A percentile compares a stretch with the other conserved stretches of the same genome.
phyloP scores from a whole-genome alignment of 2,113 vertebrate species.

The Rhizomys pruinosus region DNA sequence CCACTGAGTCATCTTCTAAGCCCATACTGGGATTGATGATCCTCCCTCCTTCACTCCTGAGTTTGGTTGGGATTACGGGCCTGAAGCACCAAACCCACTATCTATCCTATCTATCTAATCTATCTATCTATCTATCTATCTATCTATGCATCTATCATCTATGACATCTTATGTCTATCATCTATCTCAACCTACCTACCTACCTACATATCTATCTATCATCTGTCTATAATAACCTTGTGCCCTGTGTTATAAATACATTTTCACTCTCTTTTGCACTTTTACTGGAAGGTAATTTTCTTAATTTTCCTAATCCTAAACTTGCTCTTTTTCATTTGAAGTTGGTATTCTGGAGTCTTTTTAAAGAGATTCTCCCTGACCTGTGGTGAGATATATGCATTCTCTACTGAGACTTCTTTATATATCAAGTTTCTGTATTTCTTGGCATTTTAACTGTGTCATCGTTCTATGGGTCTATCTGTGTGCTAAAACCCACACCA shows the following conservation, averaged over 20 bases:
- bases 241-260: neutral
- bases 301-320: neutral
- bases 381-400: neutral
- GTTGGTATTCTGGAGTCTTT: neutral
- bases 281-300: neutral
- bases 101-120: too few relatives aligned
- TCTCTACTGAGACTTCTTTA: neutral
- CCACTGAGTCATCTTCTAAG: neutral
- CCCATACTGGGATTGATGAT: neutral
- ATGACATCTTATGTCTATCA: too few relatives aligned
- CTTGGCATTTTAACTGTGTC: neutral
- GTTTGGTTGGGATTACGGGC: neutral
- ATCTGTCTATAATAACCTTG: too few relatives aligned
- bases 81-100: neutral
- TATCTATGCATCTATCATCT: too few relatives aligned
- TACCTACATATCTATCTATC: too few relatives aligned
- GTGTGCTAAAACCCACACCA: neutral
- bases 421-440: neutral
- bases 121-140: too few relatives aligned
- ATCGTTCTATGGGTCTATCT: neutral
- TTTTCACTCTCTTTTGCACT: slow-evolving; percentile 19
- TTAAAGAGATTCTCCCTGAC: slow-evolving; percentile 25
- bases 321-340: neutral
- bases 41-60: neutral
- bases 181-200: too few relatives aligned